A percentile compares a stretch with the other conserved stretches of the same genome.
phyloP scores from a whole-genome alignment of 2,888 invertebrate genomes.

The Mythimna pallens region DNA sequence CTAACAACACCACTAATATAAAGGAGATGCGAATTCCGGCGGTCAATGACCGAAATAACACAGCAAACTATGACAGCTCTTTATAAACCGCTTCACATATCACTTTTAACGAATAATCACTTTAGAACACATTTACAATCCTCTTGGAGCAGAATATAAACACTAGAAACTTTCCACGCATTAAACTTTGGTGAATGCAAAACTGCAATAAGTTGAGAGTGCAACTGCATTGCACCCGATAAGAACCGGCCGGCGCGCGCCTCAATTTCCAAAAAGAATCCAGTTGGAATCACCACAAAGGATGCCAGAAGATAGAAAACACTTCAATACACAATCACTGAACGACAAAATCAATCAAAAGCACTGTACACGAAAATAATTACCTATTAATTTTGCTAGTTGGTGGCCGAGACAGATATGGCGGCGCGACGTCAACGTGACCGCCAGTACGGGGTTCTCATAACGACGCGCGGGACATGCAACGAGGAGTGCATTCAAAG shows the following conservation, averaged over 20 bases:
- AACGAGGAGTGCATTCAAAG: constrained; percentile 92
- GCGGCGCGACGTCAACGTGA: constrained; percentile 93
- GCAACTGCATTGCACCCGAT: constrained; percentile 91
- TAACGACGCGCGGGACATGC: constrained; percentile 94
- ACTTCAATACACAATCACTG: constrained; percentile 86
- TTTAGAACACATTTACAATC: constrained; percentile 83
- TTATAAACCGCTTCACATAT: constrained; percentile 83
- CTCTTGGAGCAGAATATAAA: constrained; percentile 77
- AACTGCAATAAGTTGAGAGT: constrained; percentile 91
- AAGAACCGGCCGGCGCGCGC: constrained; percentile 91
- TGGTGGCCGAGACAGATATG: constrained; percentile 92
- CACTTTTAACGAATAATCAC: constrained; percentile 85
- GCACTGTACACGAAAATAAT: constrained; percentile 89
- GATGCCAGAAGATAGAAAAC: constrained; percentile 77
- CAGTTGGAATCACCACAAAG: constrained; percentile 82
- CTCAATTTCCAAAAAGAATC: constrained; percentile 88
- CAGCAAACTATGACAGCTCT: constrained; percentile 86
- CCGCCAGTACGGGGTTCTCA: constrained; percentile 94
- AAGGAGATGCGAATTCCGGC: constrained; percentile 88
- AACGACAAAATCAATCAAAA: constrained; percentile 77
- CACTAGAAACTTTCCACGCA: constrained; percentile 89
- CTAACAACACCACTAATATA: constrained; percentile 81
- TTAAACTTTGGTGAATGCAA: constrained; percentile 88
- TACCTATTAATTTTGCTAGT: constrained; percentile 92
- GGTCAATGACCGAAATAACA: constrained; percentile 91